Evolutionary conservation across 2,797 vertebrate species (phyloP).

Genomic region (Tragelaphus oryx): DNA sequence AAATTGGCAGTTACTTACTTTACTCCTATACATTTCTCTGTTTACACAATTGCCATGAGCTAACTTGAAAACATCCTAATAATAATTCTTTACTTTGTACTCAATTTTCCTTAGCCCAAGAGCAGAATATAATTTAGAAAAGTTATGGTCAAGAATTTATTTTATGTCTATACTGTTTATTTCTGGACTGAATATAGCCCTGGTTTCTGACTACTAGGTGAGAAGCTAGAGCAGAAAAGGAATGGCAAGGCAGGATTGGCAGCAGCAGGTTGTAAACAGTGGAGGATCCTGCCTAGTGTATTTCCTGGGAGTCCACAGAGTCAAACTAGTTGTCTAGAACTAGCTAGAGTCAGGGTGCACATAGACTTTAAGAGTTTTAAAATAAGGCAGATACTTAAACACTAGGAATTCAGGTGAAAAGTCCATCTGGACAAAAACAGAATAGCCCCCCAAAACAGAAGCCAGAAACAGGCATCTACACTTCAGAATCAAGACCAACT

Average conservation of each 20-base stretch:
- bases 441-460: background rate
- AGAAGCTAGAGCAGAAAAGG: background rate
- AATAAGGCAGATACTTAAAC: background rate
- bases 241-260: background rate
- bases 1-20: background rate
- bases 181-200: background rate
- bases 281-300: background rate
- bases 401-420: background rate
- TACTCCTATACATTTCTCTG: background rate
- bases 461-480: background rate
- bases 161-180: background rate
- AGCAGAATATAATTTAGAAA: slow-evolving; percentile 7
- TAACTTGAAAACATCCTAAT: background rate
- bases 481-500: background rate
- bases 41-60: background rate
- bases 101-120: background rate
- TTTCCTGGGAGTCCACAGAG: background rate
- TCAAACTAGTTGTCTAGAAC: background rate
- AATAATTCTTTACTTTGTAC: background rate
- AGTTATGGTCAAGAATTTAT: background rate
- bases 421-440: background rate
- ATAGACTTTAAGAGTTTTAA: background rate
- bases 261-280: background rate
- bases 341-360: background rate
- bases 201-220: background rate